Percentiles rank a stretch among this genome's conserved stretches.
Conservation (phyloP, 1,140 invertebrate species). For the Dendrolimus punctatus region DNA sequence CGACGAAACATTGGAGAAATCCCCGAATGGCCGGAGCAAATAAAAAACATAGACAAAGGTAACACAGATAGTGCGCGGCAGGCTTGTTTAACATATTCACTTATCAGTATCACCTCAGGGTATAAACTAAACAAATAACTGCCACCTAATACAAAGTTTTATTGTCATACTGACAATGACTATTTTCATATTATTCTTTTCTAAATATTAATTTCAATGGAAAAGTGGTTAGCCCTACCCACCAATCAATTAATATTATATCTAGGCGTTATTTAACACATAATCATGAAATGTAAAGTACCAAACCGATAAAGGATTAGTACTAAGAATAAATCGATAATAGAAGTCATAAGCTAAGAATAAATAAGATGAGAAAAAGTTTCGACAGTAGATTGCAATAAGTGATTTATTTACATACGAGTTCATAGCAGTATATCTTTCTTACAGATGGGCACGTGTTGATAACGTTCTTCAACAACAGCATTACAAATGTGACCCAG, state of each 20-base stretch:
- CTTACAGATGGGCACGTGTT: constrained; percentile 52
- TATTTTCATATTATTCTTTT: no score
- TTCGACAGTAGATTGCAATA: no score
- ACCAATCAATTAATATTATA: no score
- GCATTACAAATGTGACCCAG: constrained; percentile 48
- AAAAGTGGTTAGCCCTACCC: no score
- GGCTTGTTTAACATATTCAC: constrained; percentile 4
- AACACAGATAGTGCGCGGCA: constrained; percentile 13
- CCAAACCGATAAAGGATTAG: no score
- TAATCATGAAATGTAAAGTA: no score
- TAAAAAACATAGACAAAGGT: constrained; percentile 48
- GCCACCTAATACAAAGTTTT: constrained; percentile 11
- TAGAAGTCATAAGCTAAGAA: no score
- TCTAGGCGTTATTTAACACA: no score
- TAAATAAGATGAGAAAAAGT: no score
- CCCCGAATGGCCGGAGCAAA: constrained; percentile 43
- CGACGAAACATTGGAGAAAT: constrained; percentile 38
- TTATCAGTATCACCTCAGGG: no score
- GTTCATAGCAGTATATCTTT: constrained; percentile 1
- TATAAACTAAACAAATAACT: constrained; percentile 19
- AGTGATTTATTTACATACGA: background rate
- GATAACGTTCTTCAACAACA: constrained; percentile 61
- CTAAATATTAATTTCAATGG: no score
- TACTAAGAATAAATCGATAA: no score
- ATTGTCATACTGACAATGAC: background rate